A percentile compares a stretch with the other conserved stretches of the same genome.
phyloP scores from a whole-genome alignment of 2,797 vertebrate genomes.

The Urosaurus nigricauda region DNA sequence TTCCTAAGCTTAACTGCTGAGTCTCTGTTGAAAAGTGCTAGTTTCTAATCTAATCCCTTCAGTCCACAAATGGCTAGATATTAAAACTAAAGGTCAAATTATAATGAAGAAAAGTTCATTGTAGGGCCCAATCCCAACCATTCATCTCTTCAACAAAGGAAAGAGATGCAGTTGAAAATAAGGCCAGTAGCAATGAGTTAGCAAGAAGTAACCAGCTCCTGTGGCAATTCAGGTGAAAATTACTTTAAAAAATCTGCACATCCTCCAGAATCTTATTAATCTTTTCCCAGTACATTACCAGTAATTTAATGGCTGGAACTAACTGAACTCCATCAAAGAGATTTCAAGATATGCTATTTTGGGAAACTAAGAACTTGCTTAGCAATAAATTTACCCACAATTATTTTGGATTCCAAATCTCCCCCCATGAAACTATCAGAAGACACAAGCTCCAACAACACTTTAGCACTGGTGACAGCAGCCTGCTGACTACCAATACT shows the following conservation, averaged over 20 bases:
- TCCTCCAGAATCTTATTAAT: not conserved
- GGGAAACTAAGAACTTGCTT: not conserved
- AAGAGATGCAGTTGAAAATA: not conserved
- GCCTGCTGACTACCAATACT: not conserved
- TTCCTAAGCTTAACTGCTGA: not conserved
- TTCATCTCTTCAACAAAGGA: not conserved
- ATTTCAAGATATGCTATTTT: not conserved
- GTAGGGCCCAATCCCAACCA: not conserved
- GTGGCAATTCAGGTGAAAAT: not conserved
- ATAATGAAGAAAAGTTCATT: not conserved
- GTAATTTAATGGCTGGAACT: not conserved
- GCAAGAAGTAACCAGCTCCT: not conserved
- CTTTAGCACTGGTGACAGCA: not conserved
- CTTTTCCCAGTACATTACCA: not conserved
- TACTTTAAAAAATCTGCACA: not conserved
- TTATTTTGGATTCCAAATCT: not conserved
- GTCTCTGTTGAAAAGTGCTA: not conserved
- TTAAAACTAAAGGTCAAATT: not conserved
- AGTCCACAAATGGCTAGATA: not conserved
- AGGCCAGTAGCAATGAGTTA: not conserved
- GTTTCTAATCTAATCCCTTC: not conserved
- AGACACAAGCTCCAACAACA: not conserved
- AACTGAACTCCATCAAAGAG: not conserved
- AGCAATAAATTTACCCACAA: no score
- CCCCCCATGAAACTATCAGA: not conserved